These are phyloP conservation scores for Triplophysa bombifrons DNA, from an alignment of 2,797 vertebrate species.

Conservation along the genomic window DNA sequence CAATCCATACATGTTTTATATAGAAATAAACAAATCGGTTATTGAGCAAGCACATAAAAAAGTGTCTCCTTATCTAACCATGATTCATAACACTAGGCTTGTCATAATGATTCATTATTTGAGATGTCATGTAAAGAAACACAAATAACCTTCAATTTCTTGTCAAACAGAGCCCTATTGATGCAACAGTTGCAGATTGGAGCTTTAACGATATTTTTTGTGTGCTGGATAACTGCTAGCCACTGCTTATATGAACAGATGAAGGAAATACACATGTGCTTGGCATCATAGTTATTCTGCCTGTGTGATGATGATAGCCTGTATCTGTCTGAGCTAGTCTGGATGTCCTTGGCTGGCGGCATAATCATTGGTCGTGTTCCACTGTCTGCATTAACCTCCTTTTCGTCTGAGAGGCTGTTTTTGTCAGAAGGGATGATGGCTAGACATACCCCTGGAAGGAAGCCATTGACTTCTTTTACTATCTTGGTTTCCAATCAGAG, in stretches of 20 bases:
- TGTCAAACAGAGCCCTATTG: no score
- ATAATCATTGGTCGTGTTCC: constrained; percentile 65
- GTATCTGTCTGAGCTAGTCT: constrained; percentile 54
- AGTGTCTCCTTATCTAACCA: no score
- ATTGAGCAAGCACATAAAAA: not conserved
- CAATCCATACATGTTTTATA: not conserved
- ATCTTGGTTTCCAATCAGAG: constrained; percentile 64
- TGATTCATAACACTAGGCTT: no score
- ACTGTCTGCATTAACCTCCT: constrained; percentile 70
- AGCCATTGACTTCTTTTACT: constrained; percentile 60
- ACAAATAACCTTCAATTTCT: no score
- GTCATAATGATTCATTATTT: no score
- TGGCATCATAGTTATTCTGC: constrained; percentile 4
- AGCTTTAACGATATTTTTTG: not conserved
- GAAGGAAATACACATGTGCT: constrained; percentile 13
- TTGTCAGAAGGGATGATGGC: constrained; percentile 62
- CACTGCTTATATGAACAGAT: constrained; percentile 19
- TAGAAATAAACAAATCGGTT: not conserved
- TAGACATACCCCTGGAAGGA: constrained; percentile 61
- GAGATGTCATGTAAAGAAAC: no score
- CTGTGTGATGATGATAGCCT: constrained; percentile 40
- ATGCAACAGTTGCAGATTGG: no score
- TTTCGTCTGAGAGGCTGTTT: constrained; percentile 60
- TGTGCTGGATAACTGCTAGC: not conserved
- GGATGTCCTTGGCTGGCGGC: constrained; percentile 55